These are phyloP conservation scores for Metalampra italica DNA, from an alignment of 2,888 invertebrate species.

Conservation along the genomic window DNA sequence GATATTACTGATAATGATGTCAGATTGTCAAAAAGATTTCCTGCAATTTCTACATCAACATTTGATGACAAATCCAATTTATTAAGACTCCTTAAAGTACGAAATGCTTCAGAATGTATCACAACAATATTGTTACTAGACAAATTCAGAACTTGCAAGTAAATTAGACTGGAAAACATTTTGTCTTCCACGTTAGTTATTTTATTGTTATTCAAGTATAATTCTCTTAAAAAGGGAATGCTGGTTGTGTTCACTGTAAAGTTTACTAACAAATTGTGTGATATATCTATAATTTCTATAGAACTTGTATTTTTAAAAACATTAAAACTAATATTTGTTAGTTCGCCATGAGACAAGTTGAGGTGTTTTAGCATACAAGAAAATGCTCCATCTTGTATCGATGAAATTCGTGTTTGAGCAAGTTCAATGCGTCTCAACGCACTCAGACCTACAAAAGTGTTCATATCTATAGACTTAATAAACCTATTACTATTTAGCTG, in stretches of 20 bases:
- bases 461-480: slow-evolving; percentile 3
- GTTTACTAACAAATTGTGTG: slow-evolving; percentile 17
- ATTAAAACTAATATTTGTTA: slow-evolving; percentile 15
- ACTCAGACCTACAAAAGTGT: slow-evolving; percentile 12
- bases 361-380: slow-evolving; percentile 11
- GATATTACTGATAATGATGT: slow-evolving; percentile 12
- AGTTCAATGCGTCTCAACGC: slow-evolving; percentile 8
- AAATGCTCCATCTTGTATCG: slow-evolving; percentile 14
- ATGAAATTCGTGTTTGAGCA: slow-evolving; percentile 6
- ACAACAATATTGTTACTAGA: slow-evolving; percentile 16
- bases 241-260: slow-evolving; percentile 18
- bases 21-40: slow-evolving; percentile 16
- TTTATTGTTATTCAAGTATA: slow-evolving; percentile 19
- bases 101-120: neutral
- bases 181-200: slow-evolving; percentile 13
- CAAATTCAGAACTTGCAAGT: slow-evolving; percentile 16
- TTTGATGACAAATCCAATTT: slow-evolving; percentile 19
- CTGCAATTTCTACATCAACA: slow-evolving; percentile 11
- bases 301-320: slow-evolving; percentile 14
- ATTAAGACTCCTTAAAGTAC: neutral
- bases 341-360: slow-evolving; percentile 18
- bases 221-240: slow-evolving; percentile 14
- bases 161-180: slow-evolving; percentile 15
- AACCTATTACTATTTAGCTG: slow-evolving; percentile 13
- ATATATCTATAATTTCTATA: slow-evolving; percentile 17